Percentiles rank a stretch among this genome's conserved stretches.
These are phyloP conservation scores for Didymodactylos carnosus DNA, from an alignment of 2,888 invertebrate genomes.

Conservation along the genomic window DNA sequence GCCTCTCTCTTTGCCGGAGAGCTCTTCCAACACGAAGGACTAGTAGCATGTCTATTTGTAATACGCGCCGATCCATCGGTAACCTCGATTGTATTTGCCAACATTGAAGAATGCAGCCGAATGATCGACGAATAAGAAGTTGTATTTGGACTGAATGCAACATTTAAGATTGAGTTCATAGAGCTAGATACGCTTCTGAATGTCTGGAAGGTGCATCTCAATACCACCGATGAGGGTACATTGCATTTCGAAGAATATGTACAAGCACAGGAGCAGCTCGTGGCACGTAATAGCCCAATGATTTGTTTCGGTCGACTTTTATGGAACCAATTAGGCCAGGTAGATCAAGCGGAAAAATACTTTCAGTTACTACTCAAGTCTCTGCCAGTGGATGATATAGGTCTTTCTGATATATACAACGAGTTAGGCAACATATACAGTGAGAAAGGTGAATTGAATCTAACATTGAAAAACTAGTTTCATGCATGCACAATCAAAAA, in stretches of 20 bases:
- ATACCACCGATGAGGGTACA: not conserved
- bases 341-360: not conserved
- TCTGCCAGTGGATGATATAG: not conserved
- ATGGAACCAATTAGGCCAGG: not conserved
- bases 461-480: not conserved
- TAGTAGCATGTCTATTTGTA: not conserved
- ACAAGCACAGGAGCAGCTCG: not conserved
- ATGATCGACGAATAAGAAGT: not conserved
- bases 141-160: not conserved
- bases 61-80: not conserved
- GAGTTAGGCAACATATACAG: not conserved
- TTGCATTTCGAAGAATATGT: not conserved
- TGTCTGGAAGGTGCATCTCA: not conserved
- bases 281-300: not conserved
- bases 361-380: not conserved
- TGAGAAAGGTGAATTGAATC: not conserved
- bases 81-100: not conserved
- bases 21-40: not conserved
- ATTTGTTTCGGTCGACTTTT: not conserved
- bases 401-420: not conserved
- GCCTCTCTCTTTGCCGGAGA: not conserved
- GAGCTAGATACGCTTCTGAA: not conserved
- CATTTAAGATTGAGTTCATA: not conserved
- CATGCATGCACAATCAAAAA: not conserved
- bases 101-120: not conserved